Base-by-base conservation (phyloP, 2,797 vertebrate genomes). In the Micrastur ruficollis region DNA sequence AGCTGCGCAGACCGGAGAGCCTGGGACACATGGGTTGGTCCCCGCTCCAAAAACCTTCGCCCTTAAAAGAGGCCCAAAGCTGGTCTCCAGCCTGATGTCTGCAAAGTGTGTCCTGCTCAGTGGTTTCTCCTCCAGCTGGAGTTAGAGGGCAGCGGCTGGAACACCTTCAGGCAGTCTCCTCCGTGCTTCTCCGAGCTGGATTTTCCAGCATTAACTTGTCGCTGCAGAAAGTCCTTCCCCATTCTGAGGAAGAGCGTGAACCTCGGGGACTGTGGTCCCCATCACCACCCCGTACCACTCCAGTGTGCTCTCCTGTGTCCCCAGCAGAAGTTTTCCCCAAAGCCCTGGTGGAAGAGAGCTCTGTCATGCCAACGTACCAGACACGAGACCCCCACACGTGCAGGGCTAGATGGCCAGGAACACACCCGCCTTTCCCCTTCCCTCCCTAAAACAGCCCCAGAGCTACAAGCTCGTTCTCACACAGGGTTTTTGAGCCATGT, bases 271-370 rank as follows among this genome's bases (percentile, higher is more conserved):
- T 4, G 13, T 3, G 6, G 8, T 70, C 4, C 42, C 52, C 58
- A 29, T 1, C 56, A 11, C 47, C 14, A 5, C 8, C 0, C 23
- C 2, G 0, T 2, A 2, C 9, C 40, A 6, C 31, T 25, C 34
- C 5, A 6, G 14, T 0, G 0, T 0, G 3, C 4, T 27, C 29
- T 26, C 47, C 11, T 11, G 13, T 4, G 19, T 27, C 19, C 21
- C 31, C 34, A 15, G 27, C 22, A 58, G 46, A 32, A 49, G 2
- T 31, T 56, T 84, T 38, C 50, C 40, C 55, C 21, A 10, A 56
- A 82, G 9, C 9, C 58, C 62, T 26, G 31, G 17, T 18, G 17
- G 38, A 32, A 38, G 0, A 42, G n/a, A 66, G 47, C 16, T 62
- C n/a, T 76, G 74, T n/a, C 29, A 2, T 10, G 11, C 16, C 56